Evolutionary conservation across 1,140 invertebrate genomes (phyloP), one percentile per base, ranked within the genome.

Genomic region (Scaptodrosophila lebanonensis): DNA sequence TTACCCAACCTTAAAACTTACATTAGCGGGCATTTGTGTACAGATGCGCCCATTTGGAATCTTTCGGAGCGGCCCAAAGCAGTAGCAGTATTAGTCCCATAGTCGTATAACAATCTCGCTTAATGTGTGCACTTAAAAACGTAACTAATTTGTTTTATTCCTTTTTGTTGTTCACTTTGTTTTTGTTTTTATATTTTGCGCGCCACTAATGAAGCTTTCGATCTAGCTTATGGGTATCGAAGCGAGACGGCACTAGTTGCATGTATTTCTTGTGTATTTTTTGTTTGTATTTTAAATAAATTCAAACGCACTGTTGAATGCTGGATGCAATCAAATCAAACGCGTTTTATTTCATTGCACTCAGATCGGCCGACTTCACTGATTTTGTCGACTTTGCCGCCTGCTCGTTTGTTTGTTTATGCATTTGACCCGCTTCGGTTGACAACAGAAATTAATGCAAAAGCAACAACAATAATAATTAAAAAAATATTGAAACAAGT

Each of bases 351-450:
- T 48, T 67, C 40, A 42, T 53, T n/a, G n/a, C n/a, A n/a, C n/a
- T n/a, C n/a, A n/a, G n/a, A n/a, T n/a, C n/a, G n/a, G n/a, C n/a
- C n/a, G n/a, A n/a, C n/a, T n/a, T n/a, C n/a, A n/a, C n/a, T n/a
- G n/a, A n/a, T n/a, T 62, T 62, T 50, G 60, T 61, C 77, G 67
- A 32, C 42, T 59, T 76, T 56, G 44, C 33, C 20, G 44, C 35
- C 8, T 59, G 48, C 50, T 62, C 43, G 32, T 51, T 72, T 48
- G 58, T 73, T 73, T 70, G 56, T 71, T 67, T 75, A 75, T 75
- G 75, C 56, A 70, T 60, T 75, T 79, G 75, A 79, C 75, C 75
- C 69, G 75, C 75, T 79, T 79, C 54, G 66, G 47, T 58, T 57
- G 54, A 47, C 27, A 57, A 56, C 30, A 61, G 35, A 48, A 43